These are phyloP conservation scores for Hymenochirus boettgeri DNA, from an alignment of 2,113 vertebrate genomes.

Conservation along the genomic window DNA sequence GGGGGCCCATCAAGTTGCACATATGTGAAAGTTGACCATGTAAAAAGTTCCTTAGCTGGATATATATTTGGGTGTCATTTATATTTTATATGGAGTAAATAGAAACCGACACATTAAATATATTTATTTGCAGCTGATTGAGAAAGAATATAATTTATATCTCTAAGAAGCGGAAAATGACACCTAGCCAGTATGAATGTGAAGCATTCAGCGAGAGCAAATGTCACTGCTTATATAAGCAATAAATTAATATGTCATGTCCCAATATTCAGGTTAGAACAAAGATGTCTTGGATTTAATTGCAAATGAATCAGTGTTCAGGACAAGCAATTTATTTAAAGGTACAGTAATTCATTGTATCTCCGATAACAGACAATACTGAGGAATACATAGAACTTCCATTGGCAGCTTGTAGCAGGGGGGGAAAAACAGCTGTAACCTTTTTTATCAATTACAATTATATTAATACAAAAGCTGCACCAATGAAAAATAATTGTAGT, in stretches of 20 bases:
- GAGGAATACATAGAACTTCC: not conserved
- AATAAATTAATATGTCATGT: constrained; percentile 10
- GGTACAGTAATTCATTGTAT: constrained; percentile 1
- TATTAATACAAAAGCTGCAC: no score
- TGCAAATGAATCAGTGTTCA: not conserved
- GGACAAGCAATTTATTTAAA: not conserved
- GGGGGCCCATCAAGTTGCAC: no score
- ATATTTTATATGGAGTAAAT: no score
- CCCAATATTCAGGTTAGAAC: not conserved
- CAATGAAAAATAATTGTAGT: no score
- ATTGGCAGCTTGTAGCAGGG: no score
- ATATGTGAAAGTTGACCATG: no score
- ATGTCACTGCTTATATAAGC: constrained; percentile 5
- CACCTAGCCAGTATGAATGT: constrained; percentile 1
- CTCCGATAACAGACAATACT: not conserved
- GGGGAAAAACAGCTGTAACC: no score
- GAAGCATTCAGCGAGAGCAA: not conserved
- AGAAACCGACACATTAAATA: not conserved
- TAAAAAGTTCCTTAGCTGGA: no score
- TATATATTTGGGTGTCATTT: no score
- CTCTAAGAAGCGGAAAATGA: not conserved
- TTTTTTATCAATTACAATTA: no score
- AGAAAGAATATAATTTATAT: not conserved
- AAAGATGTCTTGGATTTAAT: not conserved
- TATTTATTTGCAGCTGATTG: not conserved